Base-by-base conservation (phyloP, 2,113 vertebrate species). In the Halcyon malimbica region DNA sequence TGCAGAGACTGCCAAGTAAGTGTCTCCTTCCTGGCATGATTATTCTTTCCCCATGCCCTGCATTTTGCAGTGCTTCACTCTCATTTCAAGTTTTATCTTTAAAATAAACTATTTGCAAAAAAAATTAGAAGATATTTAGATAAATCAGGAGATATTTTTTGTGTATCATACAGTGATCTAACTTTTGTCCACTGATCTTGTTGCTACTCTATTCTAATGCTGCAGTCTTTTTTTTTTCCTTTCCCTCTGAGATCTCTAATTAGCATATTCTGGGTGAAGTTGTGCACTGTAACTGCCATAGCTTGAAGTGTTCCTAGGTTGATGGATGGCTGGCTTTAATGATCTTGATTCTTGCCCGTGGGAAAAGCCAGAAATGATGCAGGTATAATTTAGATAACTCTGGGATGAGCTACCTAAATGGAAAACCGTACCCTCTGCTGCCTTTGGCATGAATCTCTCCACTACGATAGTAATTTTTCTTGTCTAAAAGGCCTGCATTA, bases 311-410 rank as follows among this genome's bases (percentile, higher is more conserved):
- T 80, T 92, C 41, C 76, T 60, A 9, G 46, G 39, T 5, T 92
- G 89, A 77, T 93, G 88, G 63, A 25, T 94, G 85, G 15, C 14
- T 95, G 88, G 41, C 59, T 94, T 94, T 94, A 94, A 92, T 90
- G 76, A 59, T 94, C 79, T 89, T 81, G 54, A 89, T 69, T 97
- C 80, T 81, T 90, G 71, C 83, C 68, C 0, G 0, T 89, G 82
- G 83, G 60, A 90, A 94, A 93, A 81, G 63, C 28, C 60, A 86
- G 86, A 95, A 95, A 77, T 59, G 37, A 65, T 63, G 80, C 80
- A 89, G 83, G 76, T 93, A 19, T 89, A 92, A 94, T 92, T 92
- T 89, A 90, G 88, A n/a, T 89, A 93, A 88, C 68, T 88, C 42
- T 88, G 67, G 63, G 41, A 46, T 90, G 79, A 94, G 28, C 78